phyloP scores from a whole-genome alignment of 2,113 vertebrate species.

The Corythornis madagascariensis region DNA sequence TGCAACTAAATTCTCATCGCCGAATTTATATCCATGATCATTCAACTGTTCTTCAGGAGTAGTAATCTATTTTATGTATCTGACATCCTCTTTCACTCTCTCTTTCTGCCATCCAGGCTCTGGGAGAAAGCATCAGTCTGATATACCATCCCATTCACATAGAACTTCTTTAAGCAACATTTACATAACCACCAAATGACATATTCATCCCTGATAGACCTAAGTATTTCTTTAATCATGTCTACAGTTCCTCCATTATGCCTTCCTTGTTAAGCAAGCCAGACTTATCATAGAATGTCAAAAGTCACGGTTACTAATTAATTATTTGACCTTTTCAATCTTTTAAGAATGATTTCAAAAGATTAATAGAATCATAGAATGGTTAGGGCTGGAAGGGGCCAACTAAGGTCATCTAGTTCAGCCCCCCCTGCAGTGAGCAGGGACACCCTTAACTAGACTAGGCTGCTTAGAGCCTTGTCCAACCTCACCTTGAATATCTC shows the following conservation, averaged over 20 bases:
- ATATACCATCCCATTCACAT: not conserved
- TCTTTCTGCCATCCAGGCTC: not conserved
- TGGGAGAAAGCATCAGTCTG: not conserved
- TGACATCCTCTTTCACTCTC: not conserved
- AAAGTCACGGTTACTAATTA: not conserved
- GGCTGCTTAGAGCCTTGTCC: too few species aligned
- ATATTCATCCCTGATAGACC: not conserved
- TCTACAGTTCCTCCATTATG: not conserved
- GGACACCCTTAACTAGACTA: too few species aligned
- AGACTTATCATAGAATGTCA: not conserved
- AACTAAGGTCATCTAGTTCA: too few species aligned
- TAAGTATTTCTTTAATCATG: not conserved
- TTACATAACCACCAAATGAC: conserved; percentile 48
- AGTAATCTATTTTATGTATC: conserved; percentile 20
- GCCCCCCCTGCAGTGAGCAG: too few species aligned
- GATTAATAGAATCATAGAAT: not conserved
- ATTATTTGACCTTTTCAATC: not conserved
- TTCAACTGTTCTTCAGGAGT: conserved; percentile 1
- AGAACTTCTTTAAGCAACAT: conserved; percentile 21
- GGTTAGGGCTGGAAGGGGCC: too few species aligned
- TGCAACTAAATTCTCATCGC: not conserved
- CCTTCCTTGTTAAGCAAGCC: conserved; percentile 11
- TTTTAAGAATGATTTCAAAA: not conserved
- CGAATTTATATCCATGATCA: not conserved
- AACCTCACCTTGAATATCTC: too few species aligned